Evolutionary conservation across 2,888 invertebrate species (phyloP).

Genomic region (Sicus ferrugineus): DNA sequence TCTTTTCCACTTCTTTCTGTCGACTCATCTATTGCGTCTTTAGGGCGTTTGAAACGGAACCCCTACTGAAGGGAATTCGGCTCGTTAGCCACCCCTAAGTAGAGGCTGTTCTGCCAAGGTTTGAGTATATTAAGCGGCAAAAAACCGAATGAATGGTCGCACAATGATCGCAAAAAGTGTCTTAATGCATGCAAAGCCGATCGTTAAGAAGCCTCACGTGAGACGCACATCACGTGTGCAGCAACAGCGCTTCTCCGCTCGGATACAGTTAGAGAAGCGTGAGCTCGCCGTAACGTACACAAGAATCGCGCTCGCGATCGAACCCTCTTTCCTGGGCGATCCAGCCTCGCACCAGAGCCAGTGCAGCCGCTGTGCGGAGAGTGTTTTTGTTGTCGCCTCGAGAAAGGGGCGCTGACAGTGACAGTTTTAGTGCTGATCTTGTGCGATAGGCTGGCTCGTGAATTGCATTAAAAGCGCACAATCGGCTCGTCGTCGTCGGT

Average conservation of each 20-base stretch:
- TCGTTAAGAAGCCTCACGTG: not conserved
- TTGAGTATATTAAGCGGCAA: constrained; percentile 4
- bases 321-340: not conserved
- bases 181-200: not conserved
- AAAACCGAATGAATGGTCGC: constrained; percentile 23
- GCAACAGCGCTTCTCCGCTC: not conserved
- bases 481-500: not conserved
- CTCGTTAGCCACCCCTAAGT: not conserved
- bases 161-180: constrained; percentile 17
- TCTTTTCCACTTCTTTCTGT: not conserved
- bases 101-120: not conserved
- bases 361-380: not conserved
- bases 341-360: not conserved
- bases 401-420: not conserved
- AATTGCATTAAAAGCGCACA: constrained; percentile 8
- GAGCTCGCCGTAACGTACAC: not conserved
- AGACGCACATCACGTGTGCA: not conserved
- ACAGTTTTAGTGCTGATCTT: constrained; percentile 1
- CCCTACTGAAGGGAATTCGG: not conserved
- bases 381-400: not conserved
- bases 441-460: not conserved
- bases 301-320: not conserved
- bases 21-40: constrained; percentile 7
- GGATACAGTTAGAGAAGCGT: not conserved
- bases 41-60: not conserved